These are phyloP conservation scores for Micropterix aruncella DNA, from an alignment of 2,888 invertebrate species.

Conservation along the genomic window DNA sequence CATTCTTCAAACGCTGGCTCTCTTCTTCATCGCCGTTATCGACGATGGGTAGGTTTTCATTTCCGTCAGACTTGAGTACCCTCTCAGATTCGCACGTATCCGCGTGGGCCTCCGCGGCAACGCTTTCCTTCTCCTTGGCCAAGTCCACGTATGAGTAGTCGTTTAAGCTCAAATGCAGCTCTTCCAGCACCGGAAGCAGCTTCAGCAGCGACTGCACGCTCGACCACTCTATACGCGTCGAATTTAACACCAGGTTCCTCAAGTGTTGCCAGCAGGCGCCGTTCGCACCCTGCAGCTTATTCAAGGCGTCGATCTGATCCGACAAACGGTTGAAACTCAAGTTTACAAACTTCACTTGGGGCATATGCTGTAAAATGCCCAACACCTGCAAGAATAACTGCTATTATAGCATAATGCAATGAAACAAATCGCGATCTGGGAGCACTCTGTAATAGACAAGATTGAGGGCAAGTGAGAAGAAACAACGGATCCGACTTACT, in stretches of 20 bases:
- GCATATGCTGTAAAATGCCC: slow-evolving; percentile 75
- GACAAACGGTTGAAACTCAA: slow-evolving; percentile 78
- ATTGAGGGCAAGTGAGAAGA: too few species aligned
- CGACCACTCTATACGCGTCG: slow-evolving; percentile 76
- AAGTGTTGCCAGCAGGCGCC: slow-evolving; percentile 40
- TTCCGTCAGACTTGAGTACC: slow-evolving; percentile 19
- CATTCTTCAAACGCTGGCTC: slow-evolving; percentile 2
- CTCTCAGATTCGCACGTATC: slow-evolving; percentile 29
- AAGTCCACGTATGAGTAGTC: slow-evolving; percentile 68
- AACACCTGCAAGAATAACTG: slow-evolving; percentile 58
- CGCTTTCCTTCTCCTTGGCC: slow-evolving; percentile 15
- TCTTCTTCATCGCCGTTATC: slow-evolving; percentile 21
- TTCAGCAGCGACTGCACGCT: slow-evolving; percentile 64
- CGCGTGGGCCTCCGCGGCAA: slow-evolving; percentile 18
- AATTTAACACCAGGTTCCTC: slow-evolving; percentile 73
- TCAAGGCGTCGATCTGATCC: slow-evolving; percentile 48
- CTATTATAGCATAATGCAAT: too few species aligned
- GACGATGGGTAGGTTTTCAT: slow-evolving; percentile 5
- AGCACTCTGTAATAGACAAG: too few species aligned
- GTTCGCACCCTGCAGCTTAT: slow-evolving; percentile 25
- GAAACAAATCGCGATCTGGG: too few species aligned
- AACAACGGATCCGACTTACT: too few species aligned
- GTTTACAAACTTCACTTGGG: slow-evolving; percentile 80
- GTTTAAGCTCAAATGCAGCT: slow-evolving; percentile 86
- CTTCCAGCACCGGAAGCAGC: slow-evolving; percentile 68